phyloP scores from a whole-genome alignment of 2,888 invertebrate genomes.

The Netelia virgata region DNA sequence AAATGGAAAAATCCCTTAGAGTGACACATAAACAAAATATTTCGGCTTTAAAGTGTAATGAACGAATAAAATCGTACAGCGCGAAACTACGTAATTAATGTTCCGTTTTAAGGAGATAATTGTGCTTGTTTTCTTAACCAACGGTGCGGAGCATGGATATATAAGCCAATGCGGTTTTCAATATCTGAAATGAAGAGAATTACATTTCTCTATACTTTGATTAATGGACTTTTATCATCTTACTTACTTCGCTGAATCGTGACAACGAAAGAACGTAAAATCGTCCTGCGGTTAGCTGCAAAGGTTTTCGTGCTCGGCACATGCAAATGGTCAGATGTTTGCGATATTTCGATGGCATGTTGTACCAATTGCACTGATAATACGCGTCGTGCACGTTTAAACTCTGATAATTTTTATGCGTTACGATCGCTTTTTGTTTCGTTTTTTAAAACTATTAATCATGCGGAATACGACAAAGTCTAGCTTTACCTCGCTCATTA shows the following conservation, averaged over 20 bases:
- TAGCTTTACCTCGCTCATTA: constrained; percentile 68
- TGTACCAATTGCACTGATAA: constrained; percentile 87
- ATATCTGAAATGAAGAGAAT: constrained; percentile 54
- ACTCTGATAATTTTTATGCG: no score
- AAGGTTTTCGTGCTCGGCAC: constrained; percentile 82
- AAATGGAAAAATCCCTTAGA: no score
- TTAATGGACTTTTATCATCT: constrained; percentile 58
- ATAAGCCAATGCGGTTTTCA: constrained; percentile 64
- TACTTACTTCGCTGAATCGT: background rate
- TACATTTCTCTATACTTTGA: constrained; percentile 8
- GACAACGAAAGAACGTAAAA: constrained; percentile 11
- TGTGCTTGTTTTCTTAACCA: constrained; percentile 1
- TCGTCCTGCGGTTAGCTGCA: constrained; percentile 16
- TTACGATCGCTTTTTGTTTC: no score
- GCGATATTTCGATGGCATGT: constrained; percentile 85
- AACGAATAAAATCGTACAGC: no score
- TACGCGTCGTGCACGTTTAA: constrained; percentile 84
- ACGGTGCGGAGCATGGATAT: constrained; percentile 59
- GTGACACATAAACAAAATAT: no score
- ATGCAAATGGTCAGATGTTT: constrained; percentile 85
- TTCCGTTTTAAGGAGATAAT: background rate
- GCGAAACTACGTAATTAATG: background rate
- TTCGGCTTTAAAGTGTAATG: no score
- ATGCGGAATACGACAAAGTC: background rate
- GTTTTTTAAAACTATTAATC: background rate